A percentile compares a stretch with the other conserved stretches of the same genome.
Evolutionary conservation across 1,140 invertebrate genomes (phyloP).

Genomic region (Samia ricini): DNA sequence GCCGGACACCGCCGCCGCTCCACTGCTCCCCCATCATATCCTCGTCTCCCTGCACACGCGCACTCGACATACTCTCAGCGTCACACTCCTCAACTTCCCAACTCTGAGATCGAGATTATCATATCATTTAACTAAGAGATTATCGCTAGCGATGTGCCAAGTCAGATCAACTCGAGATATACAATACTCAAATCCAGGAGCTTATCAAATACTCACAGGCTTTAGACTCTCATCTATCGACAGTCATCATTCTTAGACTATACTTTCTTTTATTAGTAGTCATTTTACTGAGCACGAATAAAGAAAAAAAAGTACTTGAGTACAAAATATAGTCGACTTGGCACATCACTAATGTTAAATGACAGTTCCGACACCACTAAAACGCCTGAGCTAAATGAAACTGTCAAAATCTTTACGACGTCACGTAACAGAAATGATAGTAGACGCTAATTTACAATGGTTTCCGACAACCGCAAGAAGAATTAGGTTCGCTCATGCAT

Average conservation of each 20-base stretch:
- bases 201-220: too few species aligned
- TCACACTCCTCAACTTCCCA: conserved; percentile 74
- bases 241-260: too few species aligned
- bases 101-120: conserved; percentile 72
- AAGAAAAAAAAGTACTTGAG: too few species aligned
- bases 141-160: background rate
- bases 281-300: too few species aligned
- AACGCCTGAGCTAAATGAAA: too few species aligned
- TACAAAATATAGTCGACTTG: background rate
- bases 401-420: background rate
- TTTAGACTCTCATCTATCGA: too few species aligned
- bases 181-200: background rate
- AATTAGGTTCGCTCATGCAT: conserved; percentile 16
- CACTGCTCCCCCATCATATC: conserved; percentile 72
- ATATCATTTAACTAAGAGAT: conserved; percentile 51
- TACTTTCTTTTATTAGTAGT: too few species aligned
- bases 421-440: background rate
- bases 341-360: background rate
- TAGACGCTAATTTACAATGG: background rate
- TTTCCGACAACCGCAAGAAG: background rate
- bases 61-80: conserved; percentile 76
- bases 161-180: background rate
- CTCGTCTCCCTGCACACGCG: conserved; percentile 75
- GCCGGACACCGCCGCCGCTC: conserved; percentile 57
- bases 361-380: too few species aligned